Percentiles rank a stretch among this genome's conserved stretches.
Evolutionary conservation across 23 tunicate genomes (phyloP).

Genomic region (Ciona savignyi): DNA sequence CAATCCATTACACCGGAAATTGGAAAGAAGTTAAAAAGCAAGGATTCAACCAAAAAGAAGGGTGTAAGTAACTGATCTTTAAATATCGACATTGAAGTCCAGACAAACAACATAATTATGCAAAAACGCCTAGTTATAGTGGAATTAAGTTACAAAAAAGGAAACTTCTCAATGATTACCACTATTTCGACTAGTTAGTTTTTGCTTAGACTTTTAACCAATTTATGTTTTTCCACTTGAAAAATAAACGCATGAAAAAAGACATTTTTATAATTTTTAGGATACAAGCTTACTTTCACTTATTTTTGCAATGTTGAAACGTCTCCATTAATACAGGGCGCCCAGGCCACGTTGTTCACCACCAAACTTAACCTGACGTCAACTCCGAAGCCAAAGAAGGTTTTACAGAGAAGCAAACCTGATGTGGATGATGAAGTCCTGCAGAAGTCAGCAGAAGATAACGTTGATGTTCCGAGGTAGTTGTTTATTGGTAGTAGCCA

Average conservation of each 20-base stretch:
- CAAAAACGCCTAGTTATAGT: too few relatives aligned
- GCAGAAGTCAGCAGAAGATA: neutral
- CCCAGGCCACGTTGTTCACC: conserved; percentile 30
- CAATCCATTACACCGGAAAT: neutral
- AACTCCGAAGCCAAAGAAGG: conserved; percentile 46
- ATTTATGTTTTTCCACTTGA: too few relatives aligned
- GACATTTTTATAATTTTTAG: too few relatives aligned
- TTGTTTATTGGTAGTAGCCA: too few relatives aligned
- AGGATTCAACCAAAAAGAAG: conserved; percentile 11
- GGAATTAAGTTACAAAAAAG: too few relatives aligned
- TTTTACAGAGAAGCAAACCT: neutral
- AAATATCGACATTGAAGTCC: too few relatives aligned
- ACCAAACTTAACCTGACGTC: conserved; percentile 46
- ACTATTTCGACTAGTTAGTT: too few relatives aligned
- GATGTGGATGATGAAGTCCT: neutral
- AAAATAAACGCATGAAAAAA: too few relatives aligned
- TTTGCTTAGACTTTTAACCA: too few relatives aligned
- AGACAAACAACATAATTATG: too few relatives aligned
- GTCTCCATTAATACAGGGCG: conserved; percentile 11
- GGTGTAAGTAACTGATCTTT: neutral
- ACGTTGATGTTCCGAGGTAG: neutral
- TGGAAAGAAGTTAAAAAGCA: conserved; percentile 9
- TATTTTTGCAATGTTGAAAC: neutral
- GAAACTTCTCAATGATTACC: too few relatives aligned
- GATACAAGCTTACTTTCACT: too few relatives aligned